Evolutionary conservation across 2,113 vertebrate species (phyloP).

Genomic region (Colinus virginianus): DNA sequence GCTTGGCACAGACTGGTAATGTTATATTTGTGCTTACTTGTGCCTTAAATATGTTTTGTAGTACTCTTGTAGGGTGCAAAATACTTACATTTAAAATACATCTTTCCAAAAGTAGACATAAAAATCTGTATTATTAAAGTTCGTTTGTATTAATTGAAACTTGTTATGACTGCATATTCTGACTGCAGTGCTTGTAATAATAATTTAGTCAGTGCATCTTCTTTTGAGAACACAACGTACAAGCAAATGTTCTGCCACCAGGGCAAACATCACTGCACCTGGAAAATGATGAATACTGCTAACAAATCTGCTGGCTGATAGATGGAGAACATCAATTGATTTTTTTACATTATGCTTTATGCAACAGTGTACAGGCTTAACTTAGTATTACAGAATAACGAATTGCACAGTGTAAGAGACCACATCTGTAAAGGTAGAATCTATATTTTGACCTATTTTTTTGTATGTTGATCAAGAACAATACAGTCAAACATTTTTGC

Average conservation of each 20-base stretch:
- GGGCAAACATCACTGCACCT: background rate
- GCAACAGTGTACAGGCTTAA: background rate
- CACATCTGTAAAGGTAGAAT: background rate
- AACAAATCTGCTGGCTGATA: slow-evolving; percentile 25
- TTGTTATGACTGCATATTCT: background rate
- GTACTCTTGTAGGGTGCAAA: background rate
- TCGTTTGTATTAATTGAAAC: background rate
- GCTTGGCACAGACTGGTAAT: background rate
- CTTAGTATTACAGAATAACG: background rate
- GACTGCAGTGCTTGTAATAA: background rate
- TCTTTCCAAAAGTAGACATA: background rate
- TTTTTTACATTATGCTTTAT: background rate
- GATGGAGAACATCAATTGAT: background rate
- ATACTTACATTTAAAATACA: background rate
- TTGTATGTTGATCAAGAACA: background rate
- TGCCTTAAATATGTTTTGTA: background rate
- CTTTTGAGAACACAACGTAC: background rate
- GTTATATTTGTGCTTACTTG: background rate
- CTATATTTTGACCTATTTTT: background rate
- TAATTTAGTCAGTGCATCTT: background rate
- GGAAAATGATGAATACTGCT: background rate
- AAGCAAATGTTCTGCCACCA: background rate
- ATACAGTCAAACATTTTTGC: background rate
- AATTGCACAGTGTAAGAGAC: background rate
- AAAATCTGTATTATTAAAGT: background rate